phyloP scores from a whole-genome alignment of 2,113 vertebrate species.

The Aspiorhynchus laticeps region DNA sequence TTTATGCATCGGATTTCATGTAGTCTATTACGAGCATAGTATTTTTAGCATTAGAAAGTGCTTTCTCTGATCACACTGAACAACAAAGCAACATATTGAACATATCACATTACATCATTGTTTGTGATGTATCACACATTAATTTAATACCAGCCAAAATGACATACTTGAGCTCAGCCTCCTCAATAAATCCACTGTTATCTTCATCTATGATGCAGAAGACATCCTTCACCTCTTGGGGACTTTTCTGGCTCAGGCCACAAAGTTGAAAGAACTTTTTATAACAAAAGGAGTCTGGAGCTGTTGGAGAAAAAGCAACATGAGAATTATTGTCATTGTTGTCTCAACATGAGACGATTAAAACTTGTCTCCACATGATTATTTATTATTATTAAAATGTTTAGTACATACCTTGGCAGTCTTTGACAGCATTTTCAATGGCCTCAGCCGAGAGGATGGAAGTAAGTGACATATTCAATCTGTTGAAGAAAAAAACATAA shows the following conservation, averaged over 20 bases:
- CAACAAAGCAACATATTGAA: background rate
- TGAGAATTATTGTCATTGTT: background rate
- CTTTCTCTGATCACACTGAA: background rate
- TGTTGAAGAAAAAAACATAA: conserved; percentile 62
- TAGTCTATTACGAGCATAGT: background rate
- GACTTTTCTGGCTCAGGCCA: conserved; percentile 89
- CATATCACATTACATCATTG: background rate
- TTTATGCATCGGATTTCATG: background rate
- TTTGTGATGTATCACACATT: background rate
- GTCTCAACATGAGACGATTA: background rate
- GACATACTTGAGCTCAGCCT: conserved; percentile 90
- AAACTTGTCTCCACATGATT: conserved; percentile 1
- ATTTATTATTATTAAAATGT: background rate
- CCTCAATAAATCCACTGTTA: conserved; percentile 92
- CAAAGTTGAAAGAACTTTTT: conserved; percentile 96
- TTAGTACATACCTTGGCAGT: conserved; percentile 89
- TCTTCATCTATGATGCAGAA: conserved; percentile 91
- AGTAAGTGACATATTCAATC: conserved; percentile 90
- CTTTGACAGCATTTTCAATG: conserved; percentile 90
- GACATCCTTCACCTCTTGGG: conserved; percentile 87
- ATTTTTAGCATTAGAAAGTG: background rate
- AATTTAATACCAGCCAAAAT: background rate
- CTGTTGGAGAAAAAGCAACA: conserved; percentile 71
- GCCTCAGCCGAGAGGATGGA: conserved; percentile 89
- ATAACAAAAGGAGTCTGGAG: conserved; percentile 89